phyloP scores from a whole-genome alignment of 2,797 vertebrate genomes.

The Ptychadena robeensis region DNA sequence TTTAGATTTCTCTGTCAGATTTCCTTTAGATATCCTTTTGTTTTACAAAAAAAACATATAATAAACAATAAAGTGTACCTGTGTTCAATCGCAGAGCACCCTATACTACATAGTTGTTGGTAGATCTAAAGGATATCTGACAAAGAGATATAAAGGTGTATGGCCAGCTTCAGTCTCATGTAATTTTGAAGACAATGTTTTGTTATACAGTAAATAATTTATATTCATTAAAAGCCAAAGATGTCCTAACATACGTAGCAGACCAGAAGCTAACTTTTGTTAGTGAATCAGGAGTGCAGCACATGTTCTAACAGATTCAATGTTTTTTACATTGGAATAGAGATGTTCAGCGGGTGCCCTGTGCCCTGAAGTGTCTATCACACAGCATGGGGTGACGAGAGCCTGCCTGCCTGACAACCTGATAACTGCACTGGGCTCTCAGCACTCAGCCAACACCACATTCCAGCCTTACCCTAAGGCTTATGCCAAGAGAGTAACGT shows the following conservation, averaged over 20 bases:
- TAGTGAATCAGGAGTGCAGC: background rate
- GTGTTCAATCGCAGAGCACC: no score
- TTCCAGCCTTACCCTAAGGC: slow-evolving; percentile 12
- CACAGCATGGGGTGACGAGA: slow-evolving; percentile 17
- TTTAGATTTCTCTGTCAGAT: no score
- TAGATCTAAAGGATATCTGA: no score
- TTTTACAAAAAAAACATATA: no score
- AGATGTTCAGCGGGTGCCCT: background rate
- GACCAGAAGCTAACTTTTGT: background rate
- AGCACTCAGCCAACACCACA: slow-evolving; percentile 38
- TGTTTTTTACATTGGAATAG: background rate
- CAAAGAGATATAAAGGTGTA: no score
- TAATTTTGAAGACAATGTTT: no score
- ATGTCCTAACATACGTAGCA: background rate
- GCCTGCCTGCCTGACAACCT: slow-evolving; percentile 3
- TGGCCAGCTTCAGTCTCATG: no score
- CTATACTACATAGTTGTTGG: no score
- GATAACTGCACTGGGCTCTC: slow-evolving; percentile 31
- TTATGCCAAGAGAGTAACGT: background rate
- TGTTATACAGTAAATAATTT: no score
- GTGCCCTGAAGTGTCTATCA: slow-evolving; percentile 23
- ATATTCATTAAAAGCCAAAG: no score
- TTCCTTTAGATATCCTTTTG: no score
- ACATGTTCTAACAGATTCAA: background rate
- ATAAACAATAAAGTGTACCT: no score